Evolutionary conservation across 2,888 invertebrate species (phyloP), one percentile per base, ranked within the genome.

Genomic region (Morpho deidamia): DNA sequence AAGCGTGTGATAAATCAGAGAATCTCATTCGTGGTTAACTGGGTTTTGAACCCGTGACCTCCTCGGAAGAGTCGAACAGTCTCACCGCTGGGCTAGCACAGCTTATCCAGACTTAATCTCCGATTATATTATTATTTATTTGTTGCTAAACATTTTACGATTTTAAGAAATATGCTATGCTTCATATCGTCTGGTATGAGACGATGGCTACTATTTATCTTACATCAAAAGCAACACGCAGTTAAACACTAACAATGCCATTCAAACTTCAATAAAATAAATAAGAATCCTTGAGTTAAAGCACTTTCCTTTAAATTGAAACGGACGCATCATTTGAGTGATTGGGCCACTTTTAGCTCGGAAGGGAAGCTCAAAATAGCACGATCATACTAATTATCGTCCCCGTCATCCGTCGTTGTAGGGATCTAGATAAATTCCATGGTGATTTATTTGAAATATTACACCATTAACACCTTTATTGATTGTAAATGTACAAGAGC

Each of bases 341-440:
- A 88, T 89, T 84, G 81, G 73, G 82, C 85, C 82, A 88, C 83
- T 89, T 88, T 86, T 84, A 86, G 86, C 71, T 69, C 62, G 74
- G 78, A 78, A 76, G 78, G 81, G 58, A 54, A 62, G 69, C 77
- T 69, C 76, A 67, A 76, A 85, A 88, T 87, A 87, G 83, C 82
- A 69, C 74, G 76, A 81, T 78, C 80, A 71, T 73, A 78, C 84
- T 81, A 83, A 82, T 87, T 85, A 87, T 83, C 87, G 67, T 81
- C 80, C 79, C 77, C 76, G 81, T 78, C 80, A 74, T 73, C 75
- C 71, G 68, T 67, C 69, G 68, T 55, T 55, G 64, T 61, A 63
- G 64, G 65, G 58, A 64, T 62, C 62, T 62, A 64, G 62, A 68
- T 64, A 64, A 67, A 67, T 65, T 76, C 68, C 54, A 67, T 65